Base-by-base conservation (phyloP, 2,888 invertebrate genomes). In the Lochmaea crataegi region DNA sequence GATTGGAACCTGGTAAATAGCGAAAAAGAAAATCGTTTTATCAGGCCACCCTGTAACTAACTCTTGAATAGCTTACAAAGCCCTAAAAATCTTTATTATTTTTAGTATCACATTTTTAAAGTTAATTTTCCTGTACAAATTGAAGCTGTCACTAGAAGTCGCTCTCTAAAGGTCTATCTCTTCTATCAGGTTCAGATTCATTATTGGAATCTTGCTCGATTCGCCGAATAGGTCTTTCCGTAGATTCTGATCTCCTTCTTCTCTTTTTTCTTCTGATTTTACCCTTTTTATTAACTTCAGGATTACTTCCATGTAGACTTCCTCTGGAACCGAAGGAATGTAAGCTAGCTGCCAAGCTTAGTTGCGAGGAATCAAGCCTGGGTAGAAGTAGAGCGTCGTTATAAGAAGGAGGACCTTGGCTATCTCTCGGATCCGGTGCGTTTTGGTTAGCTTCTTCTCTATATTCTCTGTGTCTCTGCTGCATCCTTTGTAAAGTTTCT, bases 381-480 rank as follows among this genome's bases (percentile, higher is more conserved):
- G 94, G 93, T 91, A 94, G 92, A 22, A 91, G 89, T 71, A 94
- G 88, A 45, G 94, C 94, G 87, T 94, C 94, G 80, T 91, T 92
- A 81, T 94, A 94, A 3, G 92, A 92, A 0, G 94, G 94, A 51
- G 94, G 92, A 72, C 91, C 89, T 42, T 92, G 88, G 65, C 90
- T 84, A 85, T 94, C 94, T 78, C 93, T 89, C 0, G 91, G 91
- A 84, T 93, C 92, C 7, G 92, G 91, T 26, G 92, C 90, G 82
- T 91, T 92, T 67, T 89, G 87, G 14, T 89, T 86, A 22, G 79
- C 80, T 16, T 82, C 82, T 68, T 83, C 82, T 53, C 76, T 72
- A 22, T 76, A 74, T 60, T 87, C 84, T 26, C 80, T 76, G 75
- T 88, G 89, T 81, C 88, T 85, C 76, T 87, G 85, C 58, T 88